phyloP scores from a whole-genome alignment of 2,113 vertebrate genomes.

The Plectropomus leopardus region DNA sequence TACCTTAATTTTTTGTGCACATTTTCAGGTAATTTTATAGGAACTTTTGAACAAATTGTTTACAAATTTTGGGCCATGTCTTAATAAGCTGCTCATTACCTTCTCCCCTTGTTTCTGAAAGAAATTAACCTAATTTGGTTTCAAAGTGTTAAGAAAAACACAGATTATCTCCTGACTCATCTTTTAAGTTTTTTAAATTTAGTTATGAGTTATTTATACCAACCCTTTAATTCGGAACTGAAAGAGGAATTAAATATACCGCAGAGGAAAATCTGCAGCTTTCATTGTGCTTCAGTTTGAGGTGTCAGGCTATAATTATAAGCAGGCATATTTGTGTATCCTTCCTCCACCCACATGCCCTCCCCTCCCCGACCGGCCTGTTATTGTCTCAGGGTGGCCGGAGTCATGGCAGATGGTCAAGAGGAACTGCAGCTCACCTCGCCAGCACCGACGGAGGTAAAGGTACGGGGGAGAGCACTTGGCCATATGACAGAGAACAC shows the following conservation, averaged over 20 bases:
- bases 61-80: too few relatives aligned
- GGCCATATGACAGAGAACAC: constrained; percentile 74
- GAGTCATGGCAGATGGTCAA: constrained; percentile 82
- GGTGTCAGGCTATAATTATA: constrained; percentile 66
- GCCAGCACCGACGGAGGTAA: constrained; percentile 59
- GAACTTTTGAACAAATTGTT: too few relatives aligned
- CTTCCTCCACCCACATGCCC: constrained; percentile 67
- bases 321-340: constrained; percentile 71
- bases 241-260: constrained; percentile 41
- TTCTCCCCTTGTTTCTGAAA: too few relatives aligned
- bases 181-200: constrained; percentile 8
- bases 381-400: constrained; percentile 76
- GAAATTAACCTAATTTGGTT: too few relatives aligned
- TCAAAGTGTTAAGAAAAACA: background rate
- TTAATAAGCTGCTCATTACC: too few relatives aligned
- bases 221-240: constrained; percentile 19
- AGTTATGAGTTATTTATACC: constrained; percentile 46
- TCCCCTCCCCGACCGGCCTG: constrained; percentile 40
- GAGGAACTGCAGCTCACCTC: constrained; percentile 75
- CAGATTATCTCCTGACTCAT: background rate
- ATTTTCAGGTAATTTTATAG: too few relatives aligned
- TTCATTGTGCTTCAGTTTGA: constrained; percentile 46
- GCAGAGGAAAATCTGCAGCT: constrained; percentile 27
- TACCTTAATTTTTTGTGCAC: too few relatives aligned
- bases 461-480: constrained; percentile 78